Evolutionary conservation across 2,888 invertebrate genomes (phyloP).

Genomic region (Dyspetes luteomarginatus): DNA sequence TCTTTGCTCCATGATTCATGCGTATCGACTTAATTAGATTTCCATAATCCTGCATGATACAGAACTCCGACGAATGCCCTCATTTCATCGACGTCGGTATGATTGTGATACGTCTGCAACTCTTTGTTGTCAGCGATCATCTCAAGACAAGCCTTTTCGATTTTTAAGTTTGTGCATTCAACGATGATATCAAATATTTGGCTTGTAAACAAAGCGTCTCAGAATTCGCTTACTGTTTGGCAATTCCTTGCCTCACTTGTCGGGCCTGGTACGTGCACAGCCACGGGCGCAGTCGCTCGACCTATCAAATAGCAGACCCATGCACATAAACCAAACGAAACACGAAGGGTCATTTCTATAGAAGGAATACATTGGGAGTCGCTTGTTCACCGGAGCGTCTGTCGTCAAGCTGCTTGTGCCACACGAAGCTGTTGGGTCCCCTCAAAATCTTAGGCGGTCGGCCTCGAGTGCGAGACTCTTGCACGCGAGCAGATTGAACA

Average conservation of each 20-base stretch:
- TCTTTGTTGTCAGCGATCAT: slow-evolving; percentile 23
- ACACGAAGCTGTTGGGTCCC: slow-evolving; percentile 16
- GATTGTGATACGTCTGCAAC: slow-evolving; percentile 56
- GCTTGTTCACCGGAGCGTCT: slow-evolving; percentile 14
- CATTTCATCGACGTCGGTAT: slow-evolving; percentile 54
- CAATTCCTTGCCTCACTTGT: slow-evolving; percentile 34
- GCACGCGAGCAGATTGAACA: slow-evolving; percentile 16
- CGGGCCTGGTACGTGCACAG: no score
- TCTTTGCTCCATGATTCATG: slow-evolving; percentile 55
- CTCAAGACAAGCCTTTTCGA: slow-evolving; percentile 37
- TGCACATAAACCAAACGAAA: no score
- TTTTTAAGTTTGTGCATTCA: slow-evolving; percentile 49
- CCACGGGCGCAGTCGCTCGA: no score
- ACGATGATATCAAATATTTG: slow-evolving; percentile 59
- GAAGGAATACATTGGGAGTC: slow-evolving; percentile 31
- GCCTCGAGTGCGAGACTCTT: slow-evolving; percentile 19
- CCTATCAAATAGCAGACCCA: no score
- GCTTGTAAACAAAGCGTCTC: slow-evolving; percentile 40
- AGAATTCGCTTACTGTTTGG: slow-evolving; percentile 39
- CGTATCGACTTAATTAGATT: slow-evolving; percentile 43
- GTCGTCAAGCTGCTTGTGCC: slow-evolving; percentile 15
- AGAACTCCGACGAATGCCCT: slow-evolving; percentile 54
- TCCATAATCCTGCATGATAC: slow-evolving; percentile 59
- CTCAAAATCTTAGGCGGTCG: slow-evolving; percentile 13
- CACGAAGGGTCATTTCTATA: slow-evolving; percentile 29